Percentiles rank a stretch among this genome's conserved stretches.
Conservation (phyloP, 23 tunicate species). For the Trididemnum nubilum region DNA sequence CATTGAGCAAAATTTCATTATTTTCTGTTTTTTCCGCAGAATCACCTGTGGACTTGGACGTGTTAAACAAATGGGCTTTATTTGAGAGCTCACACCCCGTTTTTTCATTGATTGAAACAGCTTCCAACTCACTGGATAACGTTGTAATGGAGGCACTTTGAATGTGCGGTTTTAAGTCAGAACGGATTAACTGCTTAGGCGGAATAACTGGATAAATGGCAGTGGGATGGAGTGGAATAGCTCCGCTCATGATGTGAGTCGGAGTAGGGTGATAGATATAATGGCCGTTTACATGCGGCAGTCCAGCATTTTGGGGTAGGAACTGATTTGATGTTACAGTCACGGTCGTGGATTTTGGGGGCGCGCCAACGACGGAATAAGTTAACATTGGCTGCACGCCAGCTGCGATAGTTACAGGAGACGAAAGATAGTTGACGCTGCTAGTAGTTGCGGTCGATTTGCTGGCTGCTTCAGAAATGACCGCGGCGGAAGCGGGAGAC, state of each 20-base stretch:
- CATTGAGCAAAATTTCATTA: no score
- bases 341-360: slow-evolving; percentile 42
- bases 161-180: slow-evolving; percentile 6
- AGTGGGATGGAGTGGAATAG: slow-evolving; percentile 46
- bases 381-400: slow-evolving; percentile 74
- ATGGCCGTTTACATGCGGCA: slow-evolving; percentile 23
- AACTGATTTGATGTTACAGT: slow-evolving; percentile 49
- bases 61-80: no score
- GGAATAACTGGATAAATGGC: slow-evolving; percentile 29
- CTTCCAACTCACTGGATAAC: slow-evolving; percentile 4
- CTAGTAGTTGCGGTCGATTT: background rate
- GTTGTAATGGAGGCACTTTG: background rate
- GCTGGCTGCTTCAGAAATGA: background rate
- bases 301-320: slow-evolving; percentile 24
- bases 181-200: slow-evolving; percentile 17
- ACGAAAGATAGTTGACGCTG: background rate
- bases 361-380: slow-evolving; percentile 58
- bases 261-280: slow-evolving; percentile 39
- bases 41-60: no score
- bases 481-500: background rate
- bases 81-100: no score
- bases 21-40: no score
- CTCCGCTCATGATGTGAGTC: slow-evolving; percentile 42
- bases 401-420: slow-evolving; percentile 38
- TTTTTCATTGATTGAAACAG: background rate